These are phyloP conservation scores for Emys orbicularis DNA, from an alignment of 2,797 vertebrate species.

Conservation along the genomic window DNA sequence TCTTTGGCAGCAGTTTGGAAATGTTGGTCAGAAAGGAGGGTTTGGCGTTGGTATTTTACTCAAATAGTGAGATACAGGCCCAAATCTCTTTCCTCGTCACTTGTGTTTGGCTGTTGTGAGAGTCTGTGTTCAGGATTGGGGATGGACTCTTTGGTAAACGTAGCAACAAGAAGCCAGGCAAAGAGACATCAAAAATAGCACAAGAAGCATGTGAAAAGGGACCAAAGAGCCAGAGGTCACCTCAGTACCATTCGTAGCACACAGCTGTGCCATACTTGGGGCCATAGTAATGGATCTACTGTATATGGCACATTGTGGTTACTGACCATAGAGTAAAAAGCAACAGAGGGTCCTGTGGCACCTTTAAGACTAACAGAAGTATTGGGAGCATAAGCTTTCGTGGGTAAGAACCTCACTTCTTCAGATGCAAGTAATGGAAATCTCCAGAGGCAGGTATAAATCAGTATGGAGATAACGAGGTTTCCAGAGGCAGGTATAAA, in stretches of 20 bases:
- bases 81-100: not conserved
- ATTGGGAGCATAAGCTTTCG: too few species aligned
- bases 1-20: slow-evolving; percentile 43
- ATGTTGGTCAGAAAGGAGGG: not conserved
- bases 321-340: not conserved
- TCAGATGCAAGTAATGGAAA: too few species aligned
- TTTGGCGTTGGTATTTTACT: slow-evolving; percentile 44
- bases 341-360: too few species aligned
- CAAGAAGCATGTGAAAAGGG: accelerated
- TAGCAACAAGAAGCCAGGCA: accelerated
- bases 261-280: accelerated
- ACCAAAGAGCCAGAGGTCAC: not conserved
- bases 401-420: too few species aligned
- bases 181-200: accelerated
- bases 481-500: too few species aligned
- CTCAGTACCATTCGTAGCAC: not conserved
- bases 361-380: too few species aligned
- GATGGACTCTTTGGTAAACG: accelerated
- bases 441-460: too few species aligned
- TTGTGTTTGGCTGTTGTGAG: not conserved
- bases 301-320: accelerated
- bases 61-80: not conserved
- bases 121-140: accelerated
- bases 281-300: not conserved
- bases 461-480: too few species aligned